Base-by-base conservation (phyloP, 2,797 vertebrate genomes). In the Acipenser oxyrinchus region DNA sequence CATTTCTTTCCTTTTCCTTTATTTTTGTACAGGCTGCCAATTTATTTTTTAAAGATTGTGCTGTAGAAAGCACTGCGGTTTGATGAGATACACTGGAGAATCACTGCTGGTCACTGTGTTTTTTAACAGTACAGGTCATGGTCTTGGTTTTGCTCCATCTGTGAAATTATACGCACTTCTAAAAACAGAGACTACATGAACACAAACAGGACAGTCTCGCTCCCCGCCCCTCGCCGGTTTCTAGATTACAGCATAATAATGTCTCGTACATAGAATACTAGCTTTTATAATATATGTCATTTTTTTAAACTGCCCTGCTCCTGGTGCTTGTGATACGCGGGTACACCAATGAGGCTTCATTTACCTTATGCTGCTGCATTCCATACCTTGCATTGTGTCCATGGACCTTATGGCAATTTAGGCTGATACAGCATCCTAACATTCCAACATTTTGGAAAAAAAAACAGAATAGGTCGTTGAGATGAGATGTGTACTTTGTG, bases 1-100 rank as follows among this genome's bases (percentile, higher is more conserved):
- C 79, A 79, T 81, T 76, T 71, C 66, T 13, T 69, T 69, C 68
- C 73, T 78, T 75, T 10, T 18, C 48, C 11, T 67, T 70, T 70
- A 61, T 70, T 49, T 64, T 48, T 9, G 65, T 49, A 9, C 12
- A 8, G 78, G 12, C n/a, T 51, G 53, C 66, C 65, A 51, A 18
- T 70, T 49, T 61, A 8, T 11, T 23, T n/a, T 10, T 37, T 15
- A 11, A 50, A 48, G 12, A 63, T 52, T 63, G 1, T 7, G 49
- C 65, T 63, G 65, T 64, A 66, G 65, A 64, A 69, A 66, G 64
- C 60, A 15, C 60, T 37, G 37, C 48, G 8, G 48, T 12, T 13
- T 10, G 65, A 63, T 63, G 58, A 66, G 60, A 66, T 59, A 51
- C 51, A 48, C 55, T 60, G 15, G 49, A n/a, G 65, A 59, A 48